Evolutionary conservation across 2,888 invertebrate genomes (phyloP).

Genomic region (Euplagia quadripunctaria): DNA sequence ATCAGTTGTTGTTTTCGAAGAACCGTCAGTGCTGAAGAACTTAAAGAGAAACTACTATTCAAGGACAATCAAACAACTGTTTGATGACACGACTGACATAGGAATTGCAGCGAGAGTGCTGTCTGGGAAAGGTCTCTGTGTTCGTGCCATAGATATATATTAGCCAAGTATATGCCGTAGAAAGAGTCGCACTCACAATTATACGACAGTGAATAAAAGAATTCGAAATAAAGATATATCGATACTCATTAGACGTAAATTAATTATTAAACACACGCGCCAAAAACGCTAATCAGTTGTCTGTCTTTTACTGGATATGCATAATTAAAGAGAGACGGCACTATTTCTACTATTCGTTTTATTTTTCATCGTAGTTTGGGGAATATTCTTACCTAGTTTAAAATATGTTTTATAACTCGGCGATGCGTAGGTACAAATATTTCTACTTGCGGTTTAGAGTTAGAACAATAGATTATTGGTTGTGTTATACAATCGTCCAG

Average conservation of each 20-base stretch:
- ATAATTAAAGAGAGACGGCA: neutral
- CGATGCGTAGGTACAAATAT: slow-evolving; percentile 59
- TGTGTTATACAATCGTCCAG: slow-evolving; percentile 63
- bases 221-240: neutral
- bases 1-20: slow-evolving; percentile 42
- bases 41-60: slow-evolving; percentile 33
- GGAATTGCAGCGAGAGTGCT: slow-evolving; percentile 55
- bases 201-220: neutral
- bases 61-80: slow-evolving; percentile 53
- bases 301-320: neutral
- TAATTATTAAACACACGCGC: slow-evolving; percentile 1
- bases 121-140: slow-evolving; percentile 62
- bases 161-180: neutral
- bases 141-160: slow-evolving; percentile 12
- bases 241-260: neutral
- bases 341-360: neutral
- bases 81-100: slow-evolving; percentile 52
- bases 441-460: slow-evolving; percentile 58
- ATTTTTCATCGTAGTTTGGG: neutral
- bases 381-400: neutral
- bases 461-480: slow-evolving; percentile 77
- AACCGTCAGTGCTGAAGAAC: slow-evolving; percentile 27
- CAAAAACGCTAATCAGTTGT: neutral
- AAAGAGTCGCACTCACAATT: slow-evolving; percentile 1
- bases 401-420: neutral